Evolutionary conservation across 2,797 vertebrate species (phyloP), one percentile per base, ranked within the genome.

Genomic region (Catamblyrhynchus diadema): DNA sequence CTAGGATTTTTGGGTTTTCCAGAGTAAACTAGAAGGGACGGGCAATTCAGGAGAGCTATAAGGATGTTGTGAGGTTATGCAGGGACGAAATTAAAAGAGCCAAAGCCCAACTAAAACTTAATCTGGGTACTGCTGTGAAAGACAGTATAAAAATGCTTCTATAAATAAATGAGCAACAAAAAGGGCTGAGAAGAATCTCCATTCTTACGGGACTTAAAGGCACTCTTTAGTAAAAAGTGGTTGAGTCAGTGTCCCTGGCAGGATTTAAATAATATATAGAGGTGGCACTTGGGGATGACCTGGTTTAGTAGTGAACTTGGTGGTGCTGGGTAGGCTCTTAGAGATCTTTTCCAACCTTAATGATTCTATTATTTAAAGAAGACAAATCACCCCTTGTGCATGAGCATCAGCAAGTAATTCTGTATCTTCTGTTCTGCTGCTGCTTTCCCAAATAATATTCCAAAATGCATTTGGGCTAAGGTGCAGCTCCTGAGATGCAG

Each of bases 401-500:
- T 82, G 33, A 50, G 51, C 45, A 61, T 74, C 48, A 70, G 53
- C n/a, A 80, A 88, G 59, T 50, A 61, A 65, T 78, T 88, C 57
- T 61, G 14, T 22, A 35, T 28, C 23, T 57, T 91, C 53, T 81
- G 64, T 44, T 82, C 67, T 93, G 64, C 90, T 94, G 74, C 50
- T 92, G 82, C 92, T 95, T 96, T 96, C 75, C 89, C 79, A 91
- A 74, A 66, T 77, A 93, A 96, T 95, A 95, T 70, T 96, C 79
- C 48, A 84, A 57, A 81, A 90, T 42, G n/a, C 61, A 73, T 86
- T 39, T 81, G 51, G 88, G 92, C 83, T 91, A 41, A 92, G 78
- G 60, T 57, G 35, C 18, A 51, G n/a, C 69, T 80, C 56, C 45
- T 78, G 86, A 92, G 72, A 37, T 86, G 81, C 14, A 80, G 57